These are phyloP conservation scores for Lycocorax pyrrhopterus DNA, from an alignment of 2,113 vertebrate species.

Conservation along the genomic window DNA sequence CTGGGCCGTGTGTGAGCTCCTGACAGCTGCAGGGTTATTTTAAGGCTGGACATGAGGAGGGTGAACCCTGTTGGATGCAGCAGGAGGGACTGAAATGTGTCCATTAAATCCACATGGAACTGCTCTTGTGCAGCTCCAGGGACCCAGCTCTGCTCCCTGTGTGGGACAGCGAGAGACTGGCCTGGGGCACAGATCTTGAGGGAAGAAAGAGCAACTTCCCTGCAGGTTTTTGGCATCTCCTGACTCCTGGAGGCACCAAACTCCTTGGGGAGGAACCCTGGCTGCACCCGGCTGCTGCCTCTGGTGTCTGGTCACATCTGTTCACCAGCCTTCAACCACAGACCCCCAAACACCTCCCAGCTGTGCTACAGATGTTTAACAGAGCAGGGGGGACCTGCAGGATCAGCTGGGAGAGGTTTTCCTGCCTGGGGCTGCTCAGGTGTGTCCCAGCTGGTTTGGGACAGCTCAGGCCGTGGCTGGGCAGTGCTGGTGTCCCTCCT, in stretches of 20 bases:
- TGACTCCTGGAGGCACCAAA: not conserved
- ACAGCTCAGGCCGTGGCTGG: not conserved
- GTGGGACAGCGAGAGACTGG: fast-evolving
- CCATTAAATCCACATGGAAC: not conserved
- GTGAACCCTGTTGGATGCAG: fast-evolving
- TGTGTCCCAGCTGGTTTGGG: not conserved
- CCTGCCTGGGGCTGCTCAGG: not conserved
- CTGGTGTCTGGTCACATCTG: fast-evolving
- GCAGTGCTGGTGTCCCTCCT: not conserved
- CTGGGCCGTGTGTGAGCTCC: not conserved
- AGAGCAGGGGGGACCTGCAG: not conserved
- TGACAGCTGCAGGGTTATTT: conserved; percentile 36
- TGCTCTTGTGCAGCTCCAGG: not conserved
- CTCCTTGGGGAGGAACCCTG: not conserved
- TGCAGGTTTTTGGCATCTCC: not conserved
- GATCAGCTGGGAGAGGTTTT: not conserved
- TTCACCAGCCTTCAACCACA: not conserved
- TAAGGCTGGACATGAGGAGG: not conserved
- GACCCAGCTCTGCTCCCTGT: not conserved
- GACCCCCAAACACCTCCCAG: fast-evolving
- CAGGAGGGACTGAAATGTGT: not conserved
- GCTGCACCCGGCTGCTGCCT: not conserved
- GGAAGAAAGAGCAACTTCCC: not conserved
- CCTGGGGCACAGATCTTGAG: not conserved
- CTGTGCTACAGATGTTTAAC: not conserved